phyloP scores from a whole-genome alignment of 2,888 invertebrate species.

The Chromoteleia sp. region DNA sequence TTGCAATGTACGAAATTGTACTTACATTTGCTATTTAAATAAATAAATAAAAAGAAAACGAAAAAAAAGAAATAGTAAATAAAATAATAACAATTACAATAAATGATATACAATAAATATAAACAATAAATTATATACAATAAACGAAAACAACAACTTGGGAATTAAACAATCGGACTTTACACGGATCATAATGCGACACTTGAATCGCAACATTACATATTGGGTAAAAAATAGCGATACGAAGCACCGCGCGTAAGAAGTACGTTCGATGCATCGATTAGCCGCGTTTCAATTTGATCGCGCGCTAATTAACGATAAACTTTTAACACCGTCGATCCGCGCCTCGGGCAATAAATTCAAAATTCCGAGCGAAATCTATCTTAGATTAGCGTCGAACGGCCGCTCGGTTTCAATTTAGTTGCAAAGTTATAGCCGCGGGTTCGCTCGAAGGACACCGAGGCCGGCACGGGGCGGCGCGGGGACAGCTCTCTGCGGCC shows the following conservation, averaged over 20 bases:
- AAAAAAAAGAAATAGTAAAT: too few species aligned
- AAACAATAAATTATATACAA: too few species aligned
- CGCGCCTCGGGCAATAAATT: conserved; percentile 57
- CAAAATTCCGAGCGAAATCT: conserved; percentile 62
- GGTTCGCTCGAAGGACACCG: conserved; percentile 68
- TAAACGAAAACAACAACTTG: too few species aligned
- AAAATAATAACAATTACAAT: too few species aligned
- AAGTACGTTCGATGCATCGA: conserved; percentile 35
- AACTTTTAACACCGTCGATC: conserved; percentile 57
- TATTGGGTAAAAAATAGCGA: too few species aligned
- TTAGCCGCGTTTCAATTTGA: conserved; percentile 44
- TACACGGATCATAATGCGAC: too few species aligned
- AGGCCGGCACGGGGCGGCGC: conserved; percentile 14
- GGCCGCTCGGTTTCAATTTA: conserved; percentile 70
- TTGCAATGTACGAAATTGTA: too few species aligned
- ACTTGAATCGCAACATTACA: too few species aligned
- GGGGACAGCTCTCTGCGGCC: conserved; percentile 72
- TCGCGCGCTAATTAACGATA: conserved; percentile 60
- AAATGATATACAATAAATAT: too few species aligned
- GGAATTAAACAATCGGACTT: too few species aligned
- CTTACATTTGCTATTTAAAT: too few species aligned
- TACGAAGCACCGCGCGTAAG: background rate
- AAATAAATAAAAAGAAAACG: too few species aligned
- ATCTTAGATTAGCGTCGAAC: conserved; percentile 67
- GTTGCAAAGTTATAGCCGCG: conserved; percentile 69